Conservation (phyloP, 2,113 vertebrate genomes). For the Murina feae region DNA sequence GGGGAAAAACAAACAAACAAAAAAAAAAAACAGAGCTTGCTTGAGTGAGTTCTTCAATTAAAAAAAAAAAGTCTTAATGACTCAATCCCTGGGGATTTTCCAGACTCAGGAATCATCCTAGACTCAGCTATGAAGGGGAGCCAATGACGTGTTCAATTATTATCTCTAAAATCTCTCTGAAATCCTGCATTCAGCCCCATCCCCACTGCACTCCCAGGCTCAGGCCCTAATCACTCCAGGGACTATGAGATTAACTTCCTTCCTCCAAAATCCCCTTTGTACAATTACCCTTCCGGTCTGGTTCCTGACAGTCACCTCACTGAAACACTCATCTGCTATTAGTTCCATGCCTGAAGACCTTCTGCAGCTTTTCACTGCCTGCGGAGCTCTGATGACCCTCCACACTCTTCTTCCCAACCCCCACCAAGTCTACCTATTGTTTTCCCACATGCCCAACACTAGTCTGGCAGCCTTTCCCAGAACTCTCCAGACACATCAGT, state of each 20-base stretch:
- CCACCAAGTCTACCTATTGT: neutral
- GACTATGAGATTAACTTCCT: slow-evolving; percentile 41
- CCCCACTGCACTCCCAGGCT: neutral
- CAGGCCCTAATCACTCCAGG: neutral
- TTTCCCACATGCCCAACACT: neutral
- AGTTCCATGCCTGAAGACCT: neutral
- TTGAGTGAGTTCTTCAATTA: too few species aligned
- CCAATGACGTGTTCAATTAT: neutral
- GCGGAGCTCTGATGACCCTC: neutral
- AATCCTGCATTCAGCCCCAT: neutral
- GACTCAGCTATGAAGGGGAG: neutral
- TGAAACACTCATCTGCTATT: neutral
- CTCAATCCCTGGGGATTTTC: neutral
- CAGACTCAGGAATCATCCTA: neutral
- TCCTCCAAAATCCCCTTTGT: slow-evolving; percentile 45
- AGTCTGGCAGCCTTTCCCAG: neutral
- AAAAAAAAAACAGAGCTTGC: too few species aligned
- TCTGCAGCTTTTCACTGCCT: neutral
- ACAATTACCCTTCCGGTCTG: slow-evolving; percentile 19
- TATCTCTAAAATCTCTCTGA: neutral
- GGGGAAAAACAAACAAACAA: too few species aligned
- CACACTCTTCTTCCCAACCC: neutral
- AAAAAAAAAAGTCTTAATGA: too few species aligned
- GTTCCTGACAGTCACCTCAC: neutral
- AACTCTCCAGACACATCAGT: neutral